Conservation (phyloP, 2,888 invertebrate species). For the Anagyrus pseudococci region DNA sequence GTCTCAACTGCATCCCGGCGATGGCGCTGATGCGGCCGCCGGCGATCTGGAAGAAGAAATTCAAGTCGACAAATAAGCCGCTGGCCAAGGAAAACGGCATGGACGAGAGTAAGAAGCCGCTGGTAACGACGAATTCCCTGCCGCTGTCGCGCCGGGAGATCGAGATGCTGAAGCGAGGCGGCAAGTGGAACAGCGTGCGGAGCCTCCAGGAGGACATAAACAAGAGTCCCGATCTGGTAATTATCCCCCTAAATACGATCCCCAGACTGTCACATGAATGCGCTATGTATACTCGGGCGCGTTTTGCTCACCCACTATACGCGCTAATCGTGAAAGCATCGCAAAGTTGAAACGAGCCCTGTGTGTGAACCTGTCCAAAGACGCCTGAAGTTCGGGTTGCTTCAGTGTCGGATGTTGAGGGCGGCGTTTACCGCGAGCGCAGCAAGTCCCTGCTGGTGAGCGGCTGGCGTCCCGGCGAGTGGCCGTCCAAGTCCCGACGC, state of each 20-base stretch:
- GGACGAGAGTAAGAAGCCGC: constrained; percentile 42
- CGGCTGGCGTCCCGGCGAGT: constrained; percentile 39
- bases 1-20: constrained; percentile 72
- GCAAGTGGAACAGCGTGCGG: constrained; percentile 54
- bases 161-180: constrained; percentile 34
- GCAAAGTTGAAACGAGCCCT: not conserved
- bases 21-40: constrained; percentile 79
- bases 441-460: constrained; percentile 44
- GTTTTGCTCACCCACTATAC: too few species aligned
- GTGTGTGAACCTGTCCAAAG: constrained; percentile 17
- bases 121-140: constrained; percentile 17
- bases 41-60: constrained; percentile 70
- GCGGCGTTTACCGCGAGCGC: constrained; percentile 42
- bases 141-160: constrained; percentile 19
- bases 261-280: too few species aligned
- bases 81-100: constrained; percentile 40
- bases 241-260: not conserved
- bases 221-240: constrained; percentile 20
- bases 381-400: constrained; percentile 33
- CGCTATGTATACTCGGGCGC: too few species aligned
- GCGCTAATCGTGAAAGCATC: too few species aligned
- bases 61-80: constrained; percentile 33
- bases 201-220: constrained; percentile 48
- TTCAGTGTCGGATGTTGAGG: constrained; percentile 47
- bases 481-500: constrained; percentile 15